Percentiles rank a stretch among this genome's conserved stretches.
These are phyloP conservation scores for Drosophila teissieri DNA, from an alignment of 1,140 invertebrate genomes.

Conservation along the genomic window DNA sequence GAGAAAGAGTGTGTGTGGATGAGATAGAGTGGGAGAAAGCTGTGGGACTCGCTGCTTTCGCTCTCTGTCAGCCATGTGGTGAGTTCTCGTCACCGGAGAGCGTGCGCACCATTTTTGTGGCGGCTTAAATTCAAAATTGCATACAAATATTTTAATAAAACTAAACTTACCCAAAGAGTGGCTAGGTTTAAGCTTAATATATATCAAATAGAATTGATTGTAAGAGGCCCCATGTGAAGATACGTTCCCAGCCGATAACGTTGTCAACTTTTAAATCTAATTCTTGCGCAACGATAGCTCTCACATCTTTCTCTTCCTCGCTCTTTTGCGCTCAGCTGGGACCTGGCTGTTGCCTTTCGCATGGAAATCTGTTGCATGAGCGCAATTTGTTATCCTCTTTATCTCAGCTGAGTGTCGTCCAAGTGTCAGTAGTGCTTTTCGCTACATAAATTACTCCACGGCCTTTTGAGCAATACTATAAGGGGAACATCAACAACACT, in stretches of 20 bases:
- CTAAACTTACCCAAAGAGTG: neutral
- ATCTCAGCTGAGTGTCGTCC: constrained; percentile 79
- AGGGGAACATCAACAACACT: constrained; percentile 37
- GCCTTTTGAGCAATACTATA: constrained; percentile 55
- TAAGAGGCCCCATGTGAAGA: no score
- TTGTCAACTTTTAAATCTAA: neutral
- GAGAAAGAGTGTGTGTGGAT: constrained; percentile 20
- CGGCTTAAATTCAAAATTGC: constrained; percentile 14
- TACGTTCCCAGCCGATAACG: neutral
- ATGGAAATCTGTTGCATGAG: constrained; percentile 82
- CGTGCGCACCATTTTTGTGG: constrained; percentile 48
- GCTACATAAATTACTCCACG: constrained; percentile 76
- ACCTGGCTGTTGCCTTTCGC: constrained; percentile 36
- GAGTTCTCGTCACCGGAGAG: constrained; percentile 41
- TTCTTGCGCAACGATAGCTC: constrained; percentile 36
- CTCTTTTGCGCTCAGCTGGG: constrained; percentile 18
- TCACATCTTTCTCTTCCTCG: constrained; percentile 4
- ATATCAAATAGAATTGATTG: no score
- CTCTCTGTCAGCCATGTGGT: constrained; percentile 51
- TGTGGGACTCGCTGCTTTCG: constrained; percentile 57
- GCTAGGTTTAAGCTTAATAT: neutral
- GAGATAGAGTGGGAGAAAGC: constrained; percentile 14
- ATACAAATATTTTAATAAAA: neutral
- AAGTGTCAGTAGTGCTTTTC: constrained; percentile 76
- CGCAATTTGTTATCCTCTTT: constrained; percentile 80